These are phyloP conservation scores for Odontophorus gujanensis DNA, from an alignment of 2,113 vertebrate species.

Conservation along the genomic window DNA sequence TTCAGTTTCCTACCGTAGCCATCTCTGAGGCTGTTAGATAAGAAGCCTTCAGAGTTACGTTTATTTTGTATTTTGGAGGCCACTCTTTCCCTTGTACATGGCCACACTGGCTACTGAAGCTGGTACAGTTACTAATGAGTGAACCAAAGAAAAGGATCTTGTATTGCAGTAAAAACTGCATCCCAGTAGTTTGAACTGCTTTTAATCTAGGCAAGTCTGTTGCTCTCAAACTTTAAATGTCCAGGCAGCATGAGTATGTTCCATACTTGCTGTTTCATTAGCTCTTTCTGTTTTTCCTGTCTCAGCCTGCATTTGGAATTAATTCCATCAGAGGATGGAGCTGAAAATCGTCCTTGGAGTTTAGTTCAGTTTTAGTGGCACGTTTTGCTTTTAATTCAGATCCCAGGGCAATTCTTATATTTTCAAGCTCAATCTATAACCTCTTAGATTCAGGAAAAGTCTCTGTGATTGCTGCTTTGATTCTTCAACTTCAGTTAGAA, in stretches of 20 bases:
- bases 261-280: background rate
- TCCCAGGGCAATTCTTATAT: background rate
- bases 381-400: constrained; percentile 12
- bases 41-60: background rate
- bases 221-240: background rate
- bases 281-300: background rate
- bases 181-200: background rate
- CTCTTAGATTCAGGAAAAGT: constrained; percentile 31
- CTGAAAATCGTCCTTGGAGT: constrained; percentile 26
- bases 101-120: background rate
- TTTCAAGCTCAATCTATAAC: background rate
- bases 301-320: constrained; percentile 15
- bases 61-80: background rate
- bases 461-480: constrained; percentile 33
- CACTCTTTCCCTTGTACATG: background rate
- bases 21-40: background rate
- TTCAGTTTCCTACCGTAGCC: background rate
- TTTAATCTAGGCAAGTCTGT: background rate
- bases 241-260: background rate
- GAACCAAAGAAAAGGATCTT: background rate
- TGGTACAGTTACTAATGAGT: background rate
- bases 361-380: background rate
- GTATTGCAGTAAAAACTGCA: background rate
- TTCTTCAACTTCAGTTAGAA: constrained; percentile 44
- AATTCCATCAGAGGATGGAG: background rate